Base-by-base conservation (phyloP, 2,797 vertebrate genomes). In the Carduelis carduelis region DNA sequence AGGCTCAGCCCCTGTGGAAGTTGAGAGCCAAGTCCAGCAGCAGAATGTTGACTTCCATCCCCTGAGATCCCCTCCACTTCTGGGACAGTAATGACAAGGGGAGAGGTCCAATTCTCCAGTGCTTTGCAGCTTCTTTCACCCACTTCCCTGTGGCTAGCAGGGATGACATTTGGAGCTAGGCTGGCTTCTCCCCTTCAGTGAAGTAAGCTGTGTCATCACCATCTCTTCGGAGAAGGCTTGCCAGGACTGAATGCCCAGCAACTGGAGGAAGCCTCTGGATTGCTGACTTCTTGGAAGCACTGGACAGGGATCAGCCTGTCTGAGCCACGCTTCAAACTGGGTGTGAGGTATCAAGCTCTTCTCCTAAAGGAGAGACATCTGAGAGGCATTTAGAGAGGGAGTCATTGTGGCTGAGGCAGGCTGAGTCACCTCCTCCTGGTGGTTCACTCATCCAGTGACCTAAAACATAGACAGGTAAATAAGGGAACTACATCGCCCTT, bases 361-460 rank as follows among this genome's bases (percentile, higher is more conserved):
- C 50, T 78, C 64, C 80, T 93, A 39, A 69, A 95, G 46, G 26
- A 81, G 50, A 72, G 27, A 79, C 70, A 90, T 81, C 77, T 84
- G 94, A 95, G 65, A 93, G 59, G 34, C 70, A 84, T 90, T 94
- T 70, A 46, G 59, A 84, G 22, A 91, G 59, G n/a, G 74, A 95
- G 90, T 89, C 39, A n/a, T 27, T 63, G 61, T 49, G 74, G 74
- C 50, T 72, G 47, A 60, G 47, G 43, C 50, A 66, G 39, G 61
- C 70, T 65, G 55, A 76, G 80, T 70, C 70, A 87, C 65, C 87
- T 87, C 63, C 61, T 88, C 68, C 3, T 2, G 55, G 61, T 9
- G 23, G 13, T 50, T 83, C 35, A 12, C 19, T 93, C 66, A 37
- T 35, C 50, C 49, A 89, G 71, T 78, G 82, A 89, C 50, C 65